phyloP scores from a whole-genome alignment of 2,888 invertebrate genomes.

The Tenodera sinensis region DNA sequence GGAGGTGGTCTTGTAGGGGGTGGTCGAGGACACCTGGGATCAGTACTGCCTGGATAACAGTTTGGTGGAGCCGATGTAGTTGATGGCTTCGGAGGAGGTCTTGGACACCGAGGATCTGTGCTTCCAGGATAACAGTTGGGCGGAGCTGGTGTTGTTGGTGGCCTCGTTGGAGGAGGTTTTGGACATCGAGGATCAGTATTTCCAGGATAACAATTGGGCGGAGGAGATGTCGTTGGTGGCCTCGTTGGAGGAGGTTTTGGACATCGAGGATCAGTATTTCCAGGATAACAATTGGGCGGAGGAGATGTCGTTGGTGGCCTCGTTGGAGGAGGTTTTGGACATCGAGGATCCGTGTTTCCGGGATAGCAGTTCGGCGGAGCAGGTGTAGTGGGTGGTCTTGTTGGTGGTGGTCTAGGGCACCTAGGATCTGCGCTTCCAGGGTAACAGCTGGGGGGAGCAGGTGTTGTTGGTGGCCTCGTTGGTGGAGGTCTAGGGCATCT shows the following conservation, averaged over 20 bases:
- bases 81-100: constrained; percentile 25
- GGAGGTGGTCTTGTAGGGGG: constrained; percentile 24
- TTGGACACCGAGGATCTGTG: constrained; percentile 19
- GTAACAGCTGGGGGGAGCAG: not conserved
- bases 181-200: constrained; percentile 33
- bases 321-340: constrained; percentile 30
- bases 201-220: constrained; percentile 29
- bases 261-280: constrained; percentile 36
- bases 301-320: constrained; percentile 15
- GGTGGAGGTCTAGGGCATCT: constrained; percentile 29
- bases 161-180: constrained; percentile 32
- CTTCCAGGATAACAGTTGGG: constrained; percentile 34
- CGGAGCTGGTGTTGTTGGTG: constrained; percentile 5
- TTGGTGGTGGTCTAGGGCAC: constrained; percentile 35
- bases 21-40: constrained; percentile 21
- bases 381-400: constrained; percentile 38
- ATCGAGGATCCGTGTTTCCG: constrained; percentile 40
- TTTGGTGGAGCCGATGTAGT: constrained; percentile 28
- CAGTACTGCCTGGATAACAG: constrained; percentile 30
- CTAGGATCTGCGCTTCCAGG: not conserved
- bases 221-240: constrained; percentile 25
- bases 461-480: constrained; percentile 18
- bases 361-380: constrained; percentile 35
- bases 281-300: constrained; percentile 39
- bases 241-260: constrained; percentile 29